Percentiles rank a stretch among this genome's conserved stretches.
Conservation (phyloP, 37 sponge, comb jelly and placozoan genomes). For the Chondrilla cf. caribensis region DNA sequence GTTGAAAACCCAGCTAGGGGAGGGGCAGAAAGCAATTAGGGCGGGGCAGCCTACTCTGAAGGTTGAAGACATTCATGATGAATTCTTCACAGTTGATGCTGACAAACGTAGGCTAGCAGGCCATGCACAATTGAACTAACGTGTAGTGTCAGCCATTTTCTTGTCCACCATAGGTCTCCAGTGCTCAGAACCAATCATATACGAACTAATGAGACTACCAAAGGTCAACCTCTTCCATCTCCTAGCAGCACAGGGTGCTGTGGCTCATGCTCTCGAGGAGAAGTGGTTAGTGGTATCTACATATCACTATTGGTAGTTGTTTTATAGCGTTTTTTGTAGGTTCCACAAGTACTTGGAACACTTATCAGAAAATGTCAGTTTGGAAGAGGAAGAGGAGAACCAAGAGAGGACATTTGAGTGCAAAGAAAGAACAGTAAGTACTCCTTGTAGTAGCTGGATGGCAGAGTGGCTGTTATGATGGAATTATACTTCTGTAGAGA, state of each 20-base stretch:
- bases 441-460: neutral
- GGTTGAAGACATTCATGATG: constrained; percentile 30
- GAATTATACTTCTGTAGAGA: constrained; percentile 30
- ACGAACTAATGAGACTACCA: constrained; percentile 19
- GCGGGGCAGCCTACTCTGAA: neutral
- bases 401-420: constrained; percentile 18
- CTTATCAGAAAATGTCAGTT: neutral
- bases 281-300: constrained; percentile 33
- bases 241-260: constrained; percentile 42
- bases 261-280: constrained; percentile 33
- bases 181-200: constrained; percentile 33
- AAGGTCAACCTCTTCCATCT: constrained; percentile 25
- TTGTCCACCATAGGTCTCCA: constrained; percentile 7
- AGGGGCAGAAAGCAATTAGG: neutral
- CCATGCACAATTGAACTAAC: neutral
- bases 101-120: constrained; percentile 28
- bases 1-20: constrained; percentile 35
- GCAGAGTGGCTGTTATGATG: no score
- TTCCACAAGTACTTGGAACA: constrained; percentile 29
- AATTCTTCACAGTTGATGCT: constrained; percentile 32
- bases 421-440: constrained; percentile 28
- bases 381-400: neutral
- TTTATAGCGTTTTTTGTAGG: neutral
- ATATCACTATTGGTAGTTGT: neutral
- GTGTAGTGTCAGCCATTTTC: neutral